Conservation (phyloP, 2,888 invertebrate species). For the Phorcus lineatus region DNA sequence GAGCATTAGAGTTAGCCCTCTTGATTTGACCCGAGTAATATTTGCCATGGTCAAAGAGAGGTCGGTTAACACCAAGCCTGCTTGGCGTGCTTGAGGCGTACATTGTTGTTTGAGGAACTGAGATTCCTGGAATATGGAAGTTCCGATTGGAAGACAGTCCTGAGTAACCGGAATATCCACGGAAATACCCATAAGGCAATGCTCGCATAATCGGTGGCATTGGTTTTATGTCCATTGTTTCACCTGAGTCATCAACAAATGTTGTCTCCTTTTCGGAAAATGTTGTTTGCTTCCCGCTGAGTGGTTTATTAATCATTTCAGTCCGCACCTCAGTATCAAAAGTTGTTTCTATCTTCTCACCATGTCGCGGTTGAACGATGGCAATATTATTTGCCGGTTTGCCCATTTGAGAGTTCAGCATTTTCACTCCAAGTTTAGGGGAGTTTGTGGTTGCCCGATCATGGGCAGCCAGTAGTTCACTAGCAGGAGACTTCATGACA, state of each 20-base stretch:
- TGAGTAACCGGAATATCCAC: conserved; percentile 60
- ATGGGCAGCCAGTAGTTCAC: conserved; percentile 24
- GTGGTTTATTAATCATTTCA: conserved; percentile 61
- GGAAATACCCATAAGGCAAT: conserved; percentile 67
- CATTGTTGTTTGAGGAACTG: conserved; percentile 60
- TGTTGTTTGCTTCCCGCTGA: conserved; percentile 57
- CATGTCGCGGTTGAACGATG: conserved; percentile 66
- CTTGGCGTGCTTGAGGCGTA: conserved; percentile 59
- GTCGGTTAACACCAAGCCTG: conserved; percentile 61
- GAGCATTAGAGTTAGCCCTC: conserved; percentile 63
- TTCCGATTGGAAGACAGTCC: conserved; percentile 56
- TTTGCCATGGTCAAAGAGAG: conserved; percentile 65
- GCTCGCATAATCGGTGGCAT: conserved; percentile 87
- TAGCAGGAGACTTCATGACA: conserved; percentile 39
- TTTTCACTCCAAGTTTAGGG: conserved; percentile 66
- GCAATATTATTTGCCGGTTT: conserved; percentile 67
- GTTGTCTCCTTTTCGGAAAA: conserved; percentile 78
- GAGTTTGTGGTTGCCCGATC: conserved; percentile 52
- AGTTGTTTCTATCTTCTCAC: conserved; percentile 72
- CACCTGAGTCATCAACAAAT: conserved; percentile 77
- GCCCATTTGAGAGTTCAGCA: conserved; percentile 58
- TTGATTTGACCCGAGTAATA: conserved; percentile 70
- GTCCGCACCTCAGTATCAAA: conserved; percentile 71
- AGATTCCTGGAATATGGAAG: conserved; percentile 64
- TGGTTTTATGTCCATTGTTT: conserved; percentile 86